phyloP scores from a whole-genome alignment of 2,113 vertebrate genomes.

The Uropsilus gracilis region DNA sequence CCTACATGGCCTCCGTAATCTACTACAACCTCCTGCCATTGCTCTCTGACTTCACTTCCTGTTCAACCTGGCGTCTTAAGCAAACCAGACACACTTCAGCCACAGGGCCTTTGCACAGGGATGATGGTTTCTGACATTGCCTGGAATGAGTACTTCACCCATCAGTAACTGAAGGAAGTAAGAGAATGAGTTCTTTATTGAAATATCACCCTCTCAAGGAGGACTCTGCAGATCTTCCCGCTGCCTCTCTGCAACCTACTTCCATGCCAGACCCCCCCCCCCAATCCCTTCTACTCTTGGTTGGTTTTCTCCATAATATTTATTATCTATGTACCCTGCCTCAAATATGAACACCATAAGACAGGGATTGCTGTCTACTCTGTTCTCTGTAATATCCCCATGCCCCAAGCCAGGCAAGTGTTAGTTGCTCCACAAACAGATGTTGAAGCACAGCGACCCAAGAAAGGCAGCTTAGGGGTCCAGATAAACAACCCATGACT shows the following conservation, averaged over 20 bases:
- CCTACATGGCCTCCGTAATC: neutral
- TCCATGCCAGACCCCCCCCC: too few relatives aligned
- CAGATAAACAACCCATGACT: too few relatives aligned
- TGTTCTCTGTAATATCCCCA: too few relatives aligned
- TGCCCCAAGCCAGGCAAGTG: neutral
- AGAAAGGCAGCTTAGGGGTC: too few relatives aligned
- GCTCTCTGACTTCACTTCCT: neutral
- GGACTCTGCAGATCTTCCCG: neutral
- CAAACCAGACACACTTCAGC: neutral
- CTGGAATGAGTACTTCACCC: neutral
- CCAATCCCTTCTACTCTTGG: neutral
- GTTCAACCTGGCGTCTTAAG: neutral
- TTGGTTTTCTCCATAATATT: neutral
- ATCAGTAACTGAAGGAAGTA: neutral
- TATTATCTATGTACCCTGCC: neutral
- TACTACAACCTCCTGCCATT: neutral
- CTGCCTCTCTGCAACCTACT: neutral
- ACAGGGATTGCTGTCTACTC: neutral
- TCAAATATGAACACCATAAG: neutral
- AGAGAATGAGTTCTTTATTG: neutral
- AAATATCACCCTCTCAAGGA: neutral
- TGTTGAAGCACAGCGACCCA: too few relatives aligned
- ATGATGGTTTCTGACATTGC: neutral
- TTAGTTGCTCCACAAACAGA: neutral
- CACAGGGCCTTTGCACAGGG: neutral